Conservation (phyloP, 2,888 invertebrate genomes). For the Anarsia innoxiella region DNA sequence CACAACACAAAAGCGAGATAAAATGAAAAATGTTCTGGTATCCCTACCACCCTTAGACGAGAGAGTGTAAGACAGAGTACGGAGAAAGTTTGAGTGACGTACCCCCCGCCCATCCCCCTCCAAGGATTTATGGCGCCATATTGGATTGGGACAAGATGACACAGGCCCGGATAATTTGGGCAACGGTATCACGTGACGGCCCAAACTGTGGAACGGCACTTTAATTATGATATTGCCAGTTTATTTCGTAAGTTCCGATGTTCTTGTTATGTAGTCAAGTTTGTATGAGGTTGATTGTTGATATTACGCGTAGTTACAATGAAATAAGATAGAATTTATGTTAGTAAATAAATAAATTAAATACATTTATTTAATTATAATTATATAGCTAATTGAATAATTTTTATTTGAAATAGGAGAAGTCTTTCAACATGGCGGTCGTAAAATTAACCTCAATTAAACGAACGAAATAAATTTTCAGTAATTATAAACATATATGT, state of each 20-base stretch:
- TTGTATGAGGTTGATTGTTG: slow-evolving; percentile 14
- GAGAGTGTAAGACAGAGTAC: slow-evolving; percentile 70
- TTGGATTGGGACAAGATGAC: slow-evolving; percentile 77
- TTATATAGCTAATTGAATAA: background rate
- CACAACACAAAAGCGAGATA: slow-evolving; percentile 6
- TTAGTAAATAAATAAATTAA: background rate
- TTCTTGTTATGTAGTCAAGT: slow-evolving; percentile 16
- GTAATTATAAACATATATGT: too few species aligned
- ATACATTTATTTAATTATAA: background rate
- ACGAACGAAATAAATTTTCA: too few species aligned
- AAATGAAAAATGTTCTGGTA: slow-evolving; percentile 21
- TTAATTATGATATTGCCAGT: slow-evolving; percentile 67
- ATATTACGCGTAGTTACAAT: too few species aligned
- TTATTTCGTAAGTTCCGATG: slow-evolving; percentile 32
- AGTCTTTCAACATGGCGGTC: too few species aligned
- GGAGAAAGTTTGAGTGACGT: slow-evolving; percentile 76
- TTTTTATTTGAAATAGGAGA: background rate
- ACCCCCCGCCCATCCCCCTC: slow-evolving; percentile 57
- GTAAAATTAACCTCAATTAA: too few species aligned
- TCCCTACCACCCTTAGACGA: slow-evolving; percentile 59
- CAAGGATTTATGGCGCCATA: slow-evolving; percentile 75
- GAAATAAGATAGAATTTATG: too few species aligned
- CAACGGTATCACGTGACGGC: slow-evolving; percentile 71
- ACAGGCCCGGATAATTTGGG: slow-evolving; percentile 75
- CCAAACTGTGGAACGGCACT: slow-evolving; percentile 64